These are phyloP conservation scores for Phyllopteryx taeniolatus DNA, from an alignment of 2,113 vertebrate genomes.

Conservation along the genomic window DNA sequence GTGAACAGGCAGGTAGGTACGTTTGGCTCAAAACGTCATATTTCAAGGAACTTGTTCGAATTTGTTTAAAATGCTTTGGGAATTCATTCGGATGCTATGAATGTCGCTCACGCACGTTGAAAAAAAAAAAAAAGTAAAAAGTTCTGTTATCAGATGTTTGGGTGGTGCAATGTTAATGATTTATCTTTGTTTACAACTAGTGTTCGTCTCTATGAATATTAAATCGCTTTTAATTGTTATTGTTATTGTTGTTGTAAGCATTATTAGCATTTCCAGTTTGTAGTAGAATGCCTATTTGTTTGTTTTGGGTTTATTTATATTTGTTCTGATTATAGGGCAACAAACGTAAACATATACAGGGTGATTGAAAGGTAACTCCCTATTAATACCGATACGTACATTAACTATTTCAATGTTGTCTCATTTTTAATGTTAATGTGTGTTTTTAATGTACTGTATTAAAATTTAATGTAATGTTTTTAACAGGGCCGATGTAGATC, in stretches of 20 bases:
- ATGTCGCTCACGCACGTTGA: background rate
- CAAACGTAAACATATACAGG: too few species aligned
- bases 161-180: background rate
- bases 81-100: background rate
- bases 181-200: background rate
- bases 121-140: background rate
- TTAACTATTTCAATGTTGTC: background rate
- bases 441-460: background rate
- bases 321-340: too few species aligned
- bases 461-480: background rate
- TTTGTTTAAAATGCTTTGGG: background rate
- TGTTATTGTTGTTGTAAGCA: background rate
- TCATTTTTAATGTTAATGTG: background rate
- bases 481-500: too few species aligned
- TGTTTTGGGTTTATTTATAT: background rate
- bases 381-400: background rate
- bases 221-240: background rate
- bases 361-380: background rate
- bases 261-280: background rate
- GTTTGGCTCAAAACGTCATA: background rate
- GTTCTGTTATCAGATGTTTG: background rate
- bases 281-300: too few species aligned
- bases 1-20: constrained; percentile 57
- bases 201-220: background rate
- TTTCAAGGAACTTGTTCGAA: background rate